Evolutionary conservation across 2,888 invertebrate genomes (phyloP), one percentile per base, ranked within the genome.

Genomic region (Phyllotreta cruciferae): DNA sequence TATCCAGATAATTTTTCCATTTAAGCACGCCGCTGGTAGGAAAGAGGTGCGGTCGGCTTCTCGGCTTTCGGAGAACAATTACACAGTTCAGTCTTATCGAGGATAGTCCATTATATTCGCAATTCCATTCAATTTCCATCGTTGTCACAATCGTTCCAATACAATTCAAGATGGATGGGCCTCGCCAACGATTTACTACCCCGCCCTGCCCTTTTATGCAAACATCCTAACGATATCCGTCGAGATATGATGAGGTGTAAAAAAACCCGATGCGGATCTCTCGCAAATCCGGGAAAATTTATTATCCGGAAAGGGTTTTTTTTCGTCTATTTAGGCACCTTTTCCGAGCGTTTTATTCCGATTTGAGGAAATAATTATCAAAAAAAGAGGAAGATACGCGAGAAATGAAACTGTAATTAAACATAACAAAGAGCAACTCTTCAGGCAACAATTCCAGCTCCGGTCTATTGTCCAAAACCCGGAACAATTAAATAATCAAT

Each of bases 111-210:
- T 75, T 78, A 76, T 73, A 74, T 76, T 60, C 70, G 72, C 38
- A 8, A 53, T 74, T 75, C 75, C 66, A 76, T 76, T 77, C 75
- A 74, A 74, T 75, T 76, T 73, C 71, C 72, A 71, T 69, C 69
- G 71, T 72, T 77, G 78, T 78, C 78, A 77, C 74, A 77, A 76
- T 78, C 78, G 76, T 76, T 75, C 75, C 71, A 75, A 74, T 74
- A 75, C 76, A 76, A 76, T 77, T 72, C 75, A 77, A 77, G 77
- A 78, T 77, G 73, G 75, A 78, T 78, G 77, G 74, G 24, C 73
- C 70, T 69, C 67, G 63, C 65, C 68, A 47, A 66, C 73, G 72
- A 74, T 72, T 73, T 72, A 72, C 69, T 66, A 71, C 73, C 24
- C 50, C 42, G 73, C 73, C 75, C 72, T 69, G 65, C 62, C 70